Evolutionary conservation across 1,140 invertebrate genomes (phyloP), one percentile per base, ranked within the genome.

Genomic region (Drosophila equinoxialis): DNA sequence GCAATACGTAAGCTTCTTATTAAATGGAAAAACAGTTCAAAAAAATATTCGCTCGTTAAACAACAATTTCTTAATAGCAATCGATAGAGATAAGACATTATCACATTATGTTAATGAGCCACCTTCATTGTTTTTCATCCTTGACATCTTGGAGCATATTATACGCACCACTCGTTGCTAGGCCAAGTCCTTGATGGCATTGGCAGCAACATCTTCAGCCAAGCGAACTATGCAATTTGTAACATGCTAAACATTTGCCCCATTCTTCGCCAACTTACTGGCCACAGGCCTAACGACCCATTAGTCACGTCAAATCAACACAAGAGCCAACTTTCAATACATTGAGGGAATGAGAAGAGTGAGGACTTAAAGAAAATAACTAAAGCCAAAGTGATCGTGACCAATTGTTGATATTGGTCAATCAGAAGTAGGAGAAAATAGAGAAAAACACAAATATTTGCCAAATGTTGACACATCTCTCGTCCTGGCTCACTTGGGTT

Each of bases 251-350:
- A 6, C 39, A n/a, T 33, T 37, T 10, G 17, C 30, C 58, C 42
- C 39, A 68, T 33, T 51, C 45, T 17, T 48, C 0, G 7, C 45
- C 13, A 23, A 35, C 58, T 20, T 48, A 75, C 51, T 64, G 73
- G 70, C 76, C 72, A 79, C 66, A 87, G 67, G 76, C 76, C 72
- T 83, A 86, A 86, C 83, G 79, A 71, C 62, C 80, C 79, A 87
- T 87, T 87, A 89, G 83, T 89, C 83, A 87, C 83, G 83, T 89
- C 83, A 83, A 83, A 89, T 89, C 84, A 79, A 79, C 83, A 79
- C 83, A 81, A 59, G 77, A 68, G 48, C 20, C n/a, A 33, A n/a
- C 75, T 39, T 65, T 60, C 75, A 68, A 62, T 26, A 77, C 58
- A 62, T 26, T 14, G 69, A 61, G 65, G 70, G 57, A 66, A 48